phyloP scores from a whole-genome alignment of 1,140 invertebrate species.

The Nixonia krombeini region DNA sequence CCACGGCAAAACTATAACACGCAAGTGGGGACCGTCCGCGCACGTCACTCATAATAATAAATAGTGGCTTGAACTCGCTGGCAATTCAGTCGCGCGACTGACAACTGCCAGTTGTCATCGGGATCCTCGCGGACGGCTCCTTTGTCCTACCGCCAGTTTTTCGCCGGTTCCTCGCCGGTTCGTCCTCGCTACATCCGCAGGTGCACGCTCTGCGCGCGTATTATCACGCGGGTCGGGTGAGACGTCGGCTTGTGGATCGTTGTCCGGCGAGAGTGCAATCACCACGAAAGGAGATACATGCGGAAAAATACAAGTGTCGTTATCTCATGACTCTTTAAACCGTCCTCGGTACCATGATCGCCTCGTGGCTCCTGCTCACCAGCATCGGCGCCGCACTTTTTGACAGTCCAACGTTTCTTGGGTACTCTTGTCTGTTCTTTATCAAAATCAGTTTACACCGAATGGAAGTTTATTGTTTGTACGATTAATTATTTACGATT shows the following conservation, averaged over 20 bases:
- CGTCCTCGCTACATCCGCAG: too few relatives aligned
- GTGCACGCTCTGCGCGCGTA: too few relatives aligned
- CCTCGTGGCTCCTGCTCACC: conserved; percentile 12
- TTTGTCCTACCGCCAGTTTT: conserved; percentile 12
- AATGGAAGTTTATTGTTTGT: too few relatives aligned
- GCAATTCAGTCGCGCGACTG: conserved; percentile 37
- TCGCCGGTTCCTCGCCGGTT: too few relatives aligned
- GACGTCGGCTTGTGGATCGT: too few relatives aligned
- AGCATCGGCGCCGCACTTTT: conserved; percentile 4
- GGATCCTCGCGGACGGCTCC: conserved; percentile 15
- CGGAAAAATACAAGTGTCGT: too few relatives aligned
- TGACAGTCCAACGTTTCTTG: conserved; percentile 2
- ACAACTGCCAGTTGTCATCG: conserved; percentile 30
- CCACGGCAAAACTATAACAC: conserved; percentile 31
- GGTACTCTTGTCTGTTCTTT: conserved; percentile 16
- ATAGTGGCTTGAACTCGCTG: conserved; percentile 44
- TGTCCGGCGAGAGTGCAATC: too few relatives aligned
- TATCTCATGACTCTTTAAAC: conserved; percentile 5
- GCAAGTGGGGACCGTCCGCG: conserved; percentile 28
- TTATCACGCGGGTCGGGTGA: not conserved
- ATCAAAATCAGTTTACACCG: too few relatives aligned
- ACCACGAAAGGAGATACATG: too few relatives aligned
- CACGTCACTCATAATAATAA: conserved; percentile 37
- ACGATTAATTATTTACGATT: too few relatives aligned
- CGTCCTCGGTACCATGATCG: conserved; percentile 7